Evolutionary conservation across 1,140 invertebrate species (phyloP).

Genomic region (Bombus ignitus): DNA sequence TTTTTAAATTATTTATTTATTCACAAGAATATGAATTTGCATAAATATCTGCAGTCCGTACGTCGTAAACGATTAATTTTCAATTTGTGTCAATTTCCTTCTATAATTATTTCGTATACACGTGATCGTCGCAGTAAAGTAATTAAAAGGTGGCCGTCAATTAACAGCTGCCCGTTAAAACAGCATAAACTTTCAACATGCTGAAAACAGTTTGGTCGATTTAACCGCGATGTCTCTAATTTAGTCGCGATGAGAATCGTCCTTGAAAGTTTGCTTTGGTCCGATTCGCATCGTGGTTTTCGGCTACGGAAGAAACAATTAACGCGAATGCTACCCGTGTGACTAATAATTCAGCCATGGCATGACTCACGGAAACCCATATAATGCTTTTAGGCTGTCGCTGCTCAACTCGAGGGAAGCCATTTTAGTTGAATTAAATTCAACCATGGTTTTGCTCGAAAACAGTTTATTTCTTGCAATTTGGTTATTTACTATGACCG

Average conservation of each 20-base stretch:
- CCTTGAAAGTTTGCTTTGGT: slow-evolving; percentile 20
- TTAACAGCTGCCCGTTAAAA: not conserved
- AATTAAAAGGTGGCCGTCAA: not conserved
- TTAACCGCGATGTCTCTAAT: slow-evolving; percentile 26
- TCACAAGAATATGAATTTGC: too few species aligned
- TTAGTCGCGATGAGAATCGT: slow-evolving; percentile 25
- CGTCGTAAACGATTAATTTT: too few species aligned
- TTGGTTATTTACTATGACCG: too few species aligned
- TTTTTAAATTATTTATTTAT: too few species aligned
- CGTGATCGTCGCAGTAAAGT: not conserved
- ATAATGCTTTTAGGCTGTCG: slow-evolving; percentile 19
- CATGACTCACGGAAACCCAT: slow-evolving; percentile 16
- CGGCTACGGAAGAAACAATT: slow-evolving; percentile 37
- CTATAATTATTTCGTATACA: not conserved
- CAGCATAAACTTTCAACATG: not conserved
- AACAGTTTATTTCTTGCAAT: not conserved
- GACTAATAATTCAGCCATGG: slow-evolving; percentile 22
- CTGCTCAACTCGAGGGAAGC: not conserved
- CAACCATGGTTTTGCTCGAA: not conserved
- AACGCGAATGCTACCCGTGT: slow-evolving; percentile 19
- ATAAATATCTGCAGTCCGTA: too few species aligned
- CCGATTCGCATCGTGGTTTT: slow-evolving; percentile 14
- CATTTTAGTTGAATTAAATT: not conserved
- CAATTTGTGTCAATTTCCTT: too few species aligned
- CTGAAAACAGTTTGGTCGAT: slow-evolving; percentile 1